Percentiles rank a stretch among this genome's conserved stretches.
phyloP scores from a whole-genome alignment of 2,113 vertebrate species.

The Syrrhaptes paradoxus region DNA sequence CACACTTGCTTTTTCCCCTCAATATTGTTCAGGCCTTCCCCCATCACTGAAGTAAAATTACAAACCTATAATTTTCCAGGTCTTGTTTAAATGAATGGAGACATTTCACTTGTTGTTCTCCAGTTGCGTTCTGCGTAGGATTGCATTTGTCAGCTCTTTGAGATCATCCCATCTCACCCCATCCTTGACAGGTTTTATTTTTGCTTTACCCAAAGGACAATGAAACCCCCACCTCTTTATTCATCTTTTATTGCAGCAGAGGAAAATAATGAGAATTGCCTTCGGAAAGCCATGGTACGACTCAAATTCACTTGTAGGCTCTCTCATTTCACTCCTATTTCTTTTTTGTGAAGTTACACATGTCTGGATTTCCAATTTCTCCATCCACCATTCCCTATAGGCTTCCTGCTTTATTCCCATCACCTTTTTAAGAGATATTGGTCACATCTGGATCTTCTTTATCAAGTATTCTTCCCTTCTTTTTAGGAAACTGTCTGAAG shows the following conservation, averaged over 20 bases:
- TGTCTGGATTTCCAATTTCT: neutral
- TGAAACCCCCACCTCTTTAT: neutral
- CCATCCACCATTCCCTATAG: neutral
- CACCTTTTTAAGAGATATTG: neutral
- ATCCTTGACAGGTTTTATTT: neutral
- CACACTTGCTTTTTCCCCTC: neutral
- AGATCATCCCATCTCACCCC: neutral
- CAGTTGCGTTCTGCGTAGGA: neutral
- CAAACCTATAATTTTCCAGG: neutral
- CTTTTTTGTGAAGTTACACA: neutral
- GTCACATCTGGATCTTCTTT: neutral
- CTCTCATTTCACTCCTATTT: neutral
- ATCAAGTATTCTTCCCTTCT: neutral
- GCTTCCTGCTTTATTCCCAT: neutral
- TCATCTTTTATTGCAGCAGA: neutral
- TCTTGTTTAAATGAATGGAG: neutral
- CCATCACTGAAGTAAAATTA: neutral
- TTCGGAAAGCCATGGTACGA: neutral
- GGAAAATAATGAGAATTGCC: neutral
- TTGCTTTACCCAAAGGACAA: neutral
- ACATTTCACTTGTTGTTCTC: neutral
- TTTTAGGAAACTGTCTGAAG: neutral
- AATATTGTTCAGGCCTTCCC: neutral
- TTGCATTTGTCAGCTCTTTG: neutral
- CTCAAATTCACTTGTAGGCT: neutral